Conservation (phyloP, 2,888 invertebrate genomes). For the Lepidochrysops patricia region DNA sequence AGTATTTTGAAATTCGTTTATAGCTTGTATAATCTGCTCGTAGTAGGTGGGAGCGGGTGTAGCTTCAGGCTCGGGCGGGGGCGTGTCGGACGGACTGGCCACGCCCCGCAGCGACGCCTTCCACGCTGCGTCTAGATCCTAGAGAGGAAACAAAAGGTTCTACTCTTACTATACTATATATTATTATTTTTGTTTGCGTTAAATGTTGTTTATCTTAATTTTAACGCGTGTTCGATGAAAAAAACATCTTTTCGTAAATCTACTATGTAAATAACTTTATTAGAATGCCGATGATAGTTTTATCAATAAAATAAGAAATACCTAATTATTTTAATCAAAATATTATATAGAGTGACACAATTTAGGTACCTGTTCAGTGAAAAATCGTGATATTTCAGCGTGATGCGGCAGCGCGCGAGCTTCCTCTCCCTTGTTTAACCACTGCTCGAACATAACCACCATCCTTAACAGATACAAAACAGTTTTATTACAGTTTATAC, state of each 20-base stretch:
- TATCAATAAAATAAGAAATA: too few species aligned
- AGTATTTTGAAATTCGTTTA: conserved; percentile 35
- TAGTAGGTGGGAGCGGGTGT: conserved; percentile 23
- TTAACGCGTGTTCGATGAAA: too few species aligned
- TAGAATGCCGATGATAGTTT: too few species aligned
- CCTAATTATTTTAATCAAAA: too few species aligned
- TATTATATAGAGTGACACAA: not conserved
- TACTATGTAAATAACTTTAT: too few species aligned
- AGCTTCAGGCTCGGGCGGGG: conserved; percentile 7
- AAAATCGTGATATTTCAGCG: conserved; percentile 46
- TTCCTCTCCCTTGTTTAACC: conserved; percentile 51
- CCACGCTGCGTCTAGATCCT: conserved; percentile 51
- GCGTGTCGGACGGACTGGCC: conserved; percentile 15
- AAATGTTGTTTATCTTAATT: too few species aligned
- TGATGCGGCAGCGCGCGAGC: conserved; percentile 39
- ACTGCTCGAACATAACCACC: conserved; percentile 38
- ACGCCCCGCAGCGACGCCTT: conserved; percentile 26
- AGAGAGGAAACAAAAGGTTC: too few species aligned
- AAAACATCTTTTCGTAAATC: too few species aligned
- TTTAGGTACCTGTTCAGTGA: conserved; percentile 41
- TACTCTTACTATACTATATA: too few species aligned
- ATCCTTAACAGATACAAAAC: conserved; percentile 31
- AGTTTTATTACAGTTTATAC: not conserved
- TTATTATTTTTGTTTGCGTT: too few species aligned
- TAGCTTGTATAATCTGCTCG: conserved; percentile 23